Evolutionary conservation across 2,888 invertebrate genomes (phyloP).

Genomic region (Chymomyza fuscimana): DNA sequence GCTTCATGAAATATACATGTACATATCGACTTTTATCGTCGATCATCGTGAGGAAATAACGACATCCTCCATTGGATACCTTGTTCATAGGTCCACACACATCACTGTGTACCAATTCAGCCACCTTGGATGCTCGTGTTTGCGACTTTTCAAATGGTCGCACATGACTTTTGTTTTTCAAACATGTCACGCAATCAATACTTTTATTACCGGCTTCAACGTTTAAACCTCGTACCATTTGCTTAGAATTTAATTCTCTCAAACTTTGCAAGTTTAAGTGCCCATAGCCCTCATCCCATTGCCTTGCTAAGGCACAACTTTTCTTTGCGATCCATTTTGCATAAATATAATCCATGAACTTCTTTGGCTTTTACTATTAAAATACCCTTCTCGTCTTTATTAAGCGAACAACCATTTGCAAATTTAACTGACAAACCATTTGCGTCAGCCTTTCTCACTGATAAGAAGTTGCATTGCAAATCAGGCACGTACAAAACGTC

Average conservation of each 20-base stretch:
- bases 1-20: conserved; percentile 39
- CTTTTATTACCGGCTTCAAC: neutral
- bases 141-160: conserved; percentile 27
- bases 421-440: conserved; percentile 14
- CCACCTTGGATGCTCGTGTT: conserved; percentile 18
- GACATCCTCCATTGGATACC: conserved; percentile 35
- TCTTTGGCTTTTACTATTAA: neutral
- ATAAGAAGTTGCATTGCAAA: conserved; percentile 42
- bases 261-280: conserved; percentile 18
- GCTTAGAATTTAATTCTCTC: neutral
- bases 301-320: conserved; percentile 15
- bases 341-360: neutral
- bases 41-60: too few species aligned
- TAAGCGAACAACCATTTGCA: neutral
- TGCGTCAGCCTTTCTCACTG: conserved; percentile 33
- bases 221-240: conserved; percentile 22
- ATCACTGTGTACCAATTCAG: conserved; percentile 32
- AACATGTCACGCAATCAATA: conserved; percentile 26
- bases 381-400: neutral
- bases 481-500: conserved; percentile 27
- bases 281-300: conserved; percentile 12
- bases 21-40: conserved; percentile 32
- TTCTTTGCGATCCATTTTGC: neutral
- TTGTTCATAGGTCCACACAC: conserved; percentile 40
- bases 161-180: conserved; percentile 31